phyloP scores from a whole-genome alignment of 2,888 invertebrate species.

The Tridacna crocea region DNA sequence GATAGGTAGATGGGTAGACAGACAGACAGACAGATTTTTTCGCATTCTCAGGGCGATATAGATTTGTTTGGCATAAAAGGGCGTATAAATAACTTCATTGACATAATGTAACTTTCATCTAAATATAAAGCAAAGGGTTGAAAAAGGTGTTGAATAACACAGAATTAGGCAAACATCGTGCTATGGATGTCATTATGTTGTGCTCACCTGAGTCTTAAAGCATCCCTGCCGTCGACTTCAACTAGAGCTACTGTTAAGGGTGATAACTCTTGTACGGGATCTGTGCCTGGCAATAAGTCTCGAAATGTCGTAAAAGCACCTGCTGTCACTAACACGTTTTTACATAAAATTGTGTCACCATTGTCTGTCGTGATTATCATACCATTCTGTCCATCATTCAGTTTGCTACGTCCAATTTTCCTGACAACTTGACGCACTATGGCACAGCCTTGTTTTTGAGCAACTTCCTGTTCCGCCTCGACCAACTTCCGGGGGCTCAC shows the following conservation, averaged over 20 bases:
- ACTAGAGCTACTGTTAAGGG: constrained; percentile 58
- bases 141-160: no score
- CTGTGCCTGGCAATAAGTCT: constrained; percentile 43
- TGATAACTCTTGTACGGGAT: constrained; percentile 27
- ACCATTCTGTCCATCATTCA: constrained; percentile 11
- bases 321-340: constrained; percentile 59
- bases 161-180: no score
- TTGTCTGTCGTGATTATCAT: constrained; percentile 45
- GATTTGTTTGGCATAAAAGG: no score
- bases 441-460: constrained; percentile 56
- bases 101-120: no score
- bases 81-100: no score
- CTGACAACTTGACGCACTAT: constrained; percentile 56
- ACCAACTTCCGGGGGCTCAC: constrained; percentile 62
- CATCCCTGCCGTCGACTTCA: constrained; percentile 42
- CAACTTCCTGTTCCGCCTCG: constrained; percentile 58
- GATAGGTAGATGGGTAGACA: no score
- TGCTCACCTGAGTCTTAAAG: constrained; percentile 47
- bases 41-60: no score
- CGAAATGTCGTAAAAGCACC: constrained; percentile 53
- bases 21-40: no score
- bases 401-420: constrained; percentile 15
- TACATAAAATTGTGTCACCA: constrained; percentile 30
- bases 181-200: background rate
- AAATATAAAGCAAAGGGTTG: no score